phyloP scores from a whole-genome alignment of 2,797 vertebrate genomes.

The Trichosurus vulpecula region DNA sequence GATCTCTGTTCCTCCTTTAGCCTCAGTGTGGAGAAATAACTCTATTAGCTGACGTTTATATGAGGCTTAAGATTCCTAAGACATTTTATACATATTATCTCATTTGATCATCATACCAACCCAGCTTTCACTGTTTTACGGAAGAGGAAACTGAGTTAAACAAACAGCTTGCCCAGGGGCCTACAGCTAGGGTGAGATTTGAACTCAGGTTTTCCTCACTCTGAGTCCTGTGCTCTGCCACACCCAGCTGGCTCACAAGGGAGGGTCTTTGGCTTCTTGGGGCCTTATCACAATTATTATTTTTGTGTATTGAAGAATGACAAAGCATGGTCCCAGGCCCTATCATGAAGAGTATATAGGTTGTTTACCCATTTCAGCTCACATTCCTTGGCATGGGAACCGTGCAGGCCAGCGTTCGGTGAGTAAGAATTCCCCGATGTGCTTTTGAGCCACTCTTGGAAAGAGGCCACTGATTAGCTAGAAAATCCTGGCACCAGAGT shows the following conservation, averaged over 20 bases:
- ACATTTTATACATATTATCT: neutral
- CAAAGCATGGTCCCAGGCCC: neutral
- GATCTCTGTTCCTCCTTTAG: neutral
- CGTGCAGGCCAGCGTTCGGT: neutral
- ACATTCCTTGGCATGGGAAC: neutral
- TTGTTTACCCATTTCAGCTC: neutral
- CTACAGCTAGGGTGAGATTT: neutral
- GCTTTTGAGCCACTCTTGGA: constrained; percentile 49
- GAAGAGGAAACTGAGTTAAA: neutral
- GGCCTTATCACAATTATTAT: neutral
- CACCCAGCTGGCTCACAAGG: neutral
- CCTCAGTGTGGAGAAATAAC: neutral
- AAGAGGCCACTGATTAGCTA: rapidly evolving
- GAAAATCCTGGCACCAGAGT: constrained; percentile 40
- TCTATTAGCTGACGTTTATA: neutral
- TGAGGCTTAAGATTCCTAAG: neutral
- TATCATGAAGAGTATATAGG: neutral
- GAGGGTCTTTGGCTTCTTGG: neutral
- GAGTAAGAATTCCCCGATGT: neutral
- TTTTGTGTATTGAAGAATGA: neutral
- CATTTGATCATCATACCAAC: neutral
- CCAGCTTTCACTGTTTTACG: neutral
- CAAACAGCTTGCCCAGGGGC: neutral
- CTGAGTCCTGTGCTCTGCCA: neutral
- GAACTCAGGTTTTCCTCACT: neutral